Percentiles rank a stretch among this genome's conserved stretches.
These are phyloP conservation scores for Entomobrya proxima DNA, from an alignment of 2,888 invertebrate genomes.

Conservation along the genomic window DNA sequence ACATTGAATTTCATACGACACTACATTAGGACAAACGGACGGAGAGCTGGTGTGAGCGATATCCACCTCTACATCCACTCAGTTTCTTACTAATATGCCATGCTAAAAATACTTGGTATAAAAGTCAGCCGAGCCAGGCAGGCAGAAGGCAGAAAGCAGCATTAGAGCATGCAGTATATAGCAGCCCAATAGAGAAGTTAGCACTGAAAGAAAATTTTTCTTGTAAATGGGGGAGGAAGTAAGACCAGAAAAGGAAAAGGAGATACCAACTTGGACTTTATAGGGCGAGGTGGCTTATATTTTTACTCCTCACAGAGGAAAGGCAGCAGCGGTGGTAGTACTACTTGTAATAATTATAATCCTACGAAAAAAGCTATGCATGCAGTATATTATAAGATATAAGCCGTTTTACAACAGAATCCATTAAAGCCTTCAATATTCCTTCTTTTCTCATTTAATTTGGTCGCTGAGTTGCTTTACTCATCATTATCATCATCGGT, in stretches of 20 bases:
- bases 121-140: slow-evolving; percentile 24
- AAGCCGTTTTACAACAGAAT: slow-evolving; percentile 1
- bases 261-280: slow-evolving; percentile 60
- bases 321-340: neutral
- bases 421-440: slow-evolving; percentile 16
- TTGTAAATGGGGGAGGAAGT: slow-evolving; percentile 59
- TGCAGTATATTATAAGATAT: neutral
- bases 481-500: neutral
- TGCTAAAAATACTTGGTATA: slow-evolving; percentile 40
- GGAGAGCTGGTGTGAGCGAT: neutral
- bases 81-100: slow-evolving; percentile 14
- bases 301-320: neutral
- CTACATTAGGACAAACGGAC: slow-evolving; percentile 2
- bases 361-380: neutral
- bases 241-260: slow-evolving; percentile 49
- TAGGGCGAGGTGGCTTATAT: slow-evolving; percentile 56
- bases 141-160: neutral
- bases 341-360: neutral
- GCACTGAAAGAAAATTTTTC: slow-evolving; percentile 17
- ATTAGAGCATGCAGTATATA: neutral
- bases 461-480: slow-evolving; percentile 22
- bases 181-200: neutral
- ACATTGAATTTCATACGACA: neutral
- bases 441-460: slow-evolving; percentile 1
- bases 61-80: slow-evolving; percentile 18